Conservation (phyloP, 2,113 vertebrate genomes). For the Halichoerus grypus region DNA sequence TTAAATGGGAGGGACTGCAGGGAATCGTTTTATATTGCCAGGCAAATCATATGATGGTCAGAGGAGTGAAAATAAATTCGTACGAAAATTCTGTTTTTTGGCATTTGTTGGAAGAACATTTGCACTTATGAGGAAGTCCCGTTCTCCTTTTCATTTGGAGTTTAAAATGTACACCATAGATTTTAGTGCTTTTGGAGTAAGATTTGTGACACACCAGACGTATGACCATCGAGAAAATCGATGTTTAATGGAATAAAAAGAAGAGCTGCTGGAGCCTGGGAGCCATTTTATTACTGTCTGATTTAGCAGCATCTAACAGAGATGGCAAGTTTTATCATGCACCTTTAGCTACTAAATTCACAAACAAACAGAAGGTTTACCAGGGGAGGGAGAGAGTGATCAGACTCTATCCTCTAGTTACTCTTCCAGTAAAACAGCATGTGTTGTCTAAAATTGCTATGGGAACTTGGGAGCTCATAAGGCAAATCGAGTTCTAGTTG, state of each 20-base stretch:
- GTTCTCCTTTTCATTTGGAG: slow-evolving; percentile 43
- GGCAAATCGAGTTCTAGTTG: slow-evolving; percentile 75
- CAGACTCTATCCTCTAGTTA: slow-evolving; percentile 82
- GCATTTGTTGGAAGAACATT: not conserved
- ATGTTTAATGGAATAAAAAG: slow-evolving; percentile 79
- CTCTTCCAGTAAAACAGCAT: slow-evolving; percentile 85
- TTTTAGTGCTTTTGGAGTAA: slow-evolving; percentile 55
- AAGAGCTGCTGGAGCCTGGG: slow-evolving; percentile 57
- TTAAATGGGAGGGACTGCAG: slow-evolving; percentile 52
- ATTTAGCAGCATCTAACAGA: slow-evolving; percentile 77
- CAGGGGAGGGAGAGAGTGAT: slow-evolving; percentile 82
- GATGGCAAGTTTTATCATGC: slow-evolving; percentile 76
- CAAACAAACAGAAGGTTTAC: slow-evolving; percentile 87
- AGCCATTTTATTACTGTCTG: slow-evolving; percentile 73
- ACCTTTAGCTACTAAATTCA: slow-evolving; percentile 85
- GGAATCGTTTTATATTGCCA: slow-evolving; percentile 30
- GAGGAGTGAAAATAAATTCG: slow-evolving; percentile 52
- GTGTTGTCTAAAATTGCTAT: slow-evolving; percentile 86
- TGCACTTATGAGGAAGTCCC: not conserved
- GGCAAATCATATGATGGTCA: not conserved
- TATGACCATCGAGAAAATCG: slow-evolving; percentile 67
- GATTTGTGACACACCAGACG: slow-evolving; percentile 68
- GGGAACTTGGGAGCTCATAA: slow-evolving; percentile 83
- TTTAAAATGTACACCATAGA: slow-evolving; percentile 62
- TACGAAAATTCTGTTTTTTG: slow-evolving; percentile 25